A percentile compares a stretch with the other conserved stretches of the same genome.
Conservation (phyloP, 2,113 vertebrate species). For the Tupaia tana region DNA sequence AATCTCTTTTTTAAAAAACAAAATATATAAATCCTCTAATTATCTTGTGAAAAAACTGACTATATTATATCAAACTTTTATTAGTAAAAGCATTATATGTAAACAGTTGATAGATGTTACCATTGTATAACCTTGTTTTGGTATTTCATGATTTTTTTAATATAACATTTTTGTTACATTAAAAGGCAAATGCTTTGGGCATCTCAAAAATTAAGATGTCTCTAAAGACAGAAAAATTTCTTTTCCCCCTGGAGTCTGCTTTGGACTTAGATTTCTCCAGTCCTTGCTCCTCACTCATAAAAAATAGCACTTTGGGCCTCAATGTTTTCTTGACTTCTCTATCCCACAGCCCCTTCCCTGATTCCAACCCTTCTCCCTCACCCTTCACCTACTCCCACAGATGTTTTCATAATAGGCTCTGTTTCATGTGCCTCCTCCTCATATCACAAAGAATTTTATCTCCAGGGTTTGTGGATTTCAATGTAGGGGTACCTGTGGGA, state of each 20-base stretch:
- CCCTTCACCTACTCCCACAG: background rate
- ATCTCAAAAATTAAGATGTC: background rate
- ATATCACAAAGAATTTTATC: conserved; percentile 25
- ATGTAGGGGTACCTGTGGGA: background rate
- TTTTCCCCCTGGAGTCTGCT: background rate
- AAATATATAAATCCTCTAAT: background rate
- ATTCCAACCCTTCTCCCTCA: background rate
- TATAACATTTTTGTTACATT: background rate
- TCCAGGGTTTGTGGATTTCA: background rate
- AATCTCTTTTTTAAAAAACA: no score
- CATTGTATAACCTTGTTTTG: background rate
- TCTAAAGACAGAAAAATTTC: background rate
- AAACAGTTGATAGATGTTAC: background rate
- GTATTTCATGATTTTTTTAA: background rate
- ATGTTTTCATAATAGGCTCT: background rate
- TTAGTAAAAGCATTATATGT: conserved; percentile 18
- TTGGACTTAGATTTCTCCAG: background rate
- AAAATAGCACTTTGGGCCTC: background rate
- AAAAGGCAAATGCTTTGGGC: background rate
- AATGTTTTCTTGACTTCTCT: background rate
- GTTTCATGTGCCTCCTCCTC: background rate
- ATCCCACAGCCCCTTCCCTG: accelerated
- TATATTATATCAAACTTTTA: background rate
- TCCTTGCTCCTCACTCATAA: background rate
- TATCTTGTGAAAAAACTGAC: background rate